Percentiles rank a stretch among this genome's conserved stretches.
Conservation (phyloP, 2,888 invertebrate species). For the Glaucopsyche alexis region DNA sequence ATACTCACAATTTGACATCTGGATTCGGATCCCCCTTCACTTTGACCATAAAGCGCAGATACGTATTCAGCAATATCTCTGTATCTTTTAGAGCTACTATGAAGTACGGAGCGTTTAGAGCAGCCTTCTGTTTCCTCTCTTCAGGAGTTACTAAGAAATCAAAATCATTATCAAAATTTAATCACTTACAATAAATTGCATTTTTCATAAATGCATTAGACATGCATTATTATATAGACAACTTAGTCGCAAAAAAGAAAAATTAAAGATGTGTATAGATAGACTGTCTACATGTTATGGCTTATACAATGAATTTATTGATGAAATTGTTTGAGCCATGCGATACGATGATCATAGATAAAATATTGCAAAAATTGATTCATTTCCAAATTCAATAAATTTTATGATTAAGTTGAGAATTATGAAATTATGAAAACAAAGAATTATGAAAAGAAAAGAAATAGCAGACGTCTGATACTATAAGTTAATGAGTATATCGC, state of each 20-base stretch:
- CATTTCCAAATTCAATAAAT: slow-evolving; percentile 3
- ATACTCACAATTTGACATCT: slow-evolving; percentile 92
- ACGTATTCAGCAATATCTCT: slow-evolving; percentile 91
- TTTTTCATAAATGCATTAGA: slow-evolving; percentile 30
- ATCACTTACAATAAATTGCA: slow-evolving; percentile 12
- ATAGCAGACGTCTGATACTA: background rate
- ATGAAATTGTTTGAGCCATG: slow-evolving; percentile 64
- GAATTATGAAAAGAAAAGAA: too few relatives aligned
- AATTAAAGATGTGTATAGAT: slow-evolving; percentile 53
- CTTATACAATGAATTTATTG: slow-evolving; percentile 73
- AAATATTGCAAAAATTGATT: background rate
- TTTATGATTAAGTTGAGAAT: background rate
- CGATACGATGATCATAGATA: slow-evolving; percentile 36
- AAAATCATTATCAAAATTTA: background rate
- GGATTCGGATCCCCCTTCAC: slow-evolving; percentile 94
- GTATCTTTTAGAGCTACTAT: slow-evolving; percentile 92
- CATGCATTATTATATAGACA: slow-evolving; percentile 34
- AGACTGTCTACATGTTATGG: slow-evolving; percentile 60
- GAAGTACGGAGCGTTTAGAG: slow-evolving; percentile 90
- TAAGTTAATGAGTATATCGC: background rate
- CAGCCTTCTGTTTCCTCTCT: slow-evolving; percentile 84
- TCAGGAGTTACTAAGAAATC: slow-evolving; percentile 82
- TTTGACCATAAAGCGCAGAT: slow-evolving; percentile 92
- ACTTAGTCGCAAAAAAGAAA: slow-evolving; percentile 55
- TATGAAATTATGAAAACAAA: background rate